Evolutionary conservation across 2,797 vertebrate species (phyloP).

Genomic region (Glyptemys insculpta): DNA sequence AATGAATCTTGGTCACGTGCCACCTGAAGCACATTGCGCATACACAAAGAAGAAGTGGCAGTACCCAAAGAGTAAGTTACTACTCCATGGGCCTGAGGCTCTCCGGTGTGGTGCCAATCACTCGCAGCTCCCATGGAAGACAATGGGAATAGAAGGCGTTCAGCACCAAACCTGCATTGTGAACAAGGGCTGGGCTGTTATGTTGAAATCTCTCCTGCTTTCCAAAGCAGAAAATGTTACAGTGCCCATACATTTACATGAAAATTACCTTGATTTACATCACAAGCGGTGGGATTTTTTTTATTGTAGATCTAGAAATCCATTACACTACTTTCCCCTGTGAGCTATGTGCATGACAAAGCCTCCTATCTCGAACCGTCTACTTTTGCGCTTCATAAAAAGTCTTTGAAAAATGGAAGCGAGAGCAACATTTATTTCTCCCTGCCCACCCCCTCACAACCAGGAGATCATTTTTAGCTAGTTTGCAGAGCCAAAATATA

Average conservation of each 20-base stretch:
- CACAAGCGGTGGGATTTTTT: conserved; percentile 49
- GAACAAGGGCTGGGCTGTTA: background rate
- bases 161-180: background rate
- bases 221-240: background rate
- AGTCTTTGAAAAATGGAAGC: conserved; percentile 29
- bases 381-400: conserved; percentile 48
- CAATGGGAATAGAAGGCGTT: background rate
- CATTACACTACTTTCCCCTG: conserved; percentile 4
- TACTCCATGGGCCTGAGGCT: background rate
- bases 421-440: background rate
- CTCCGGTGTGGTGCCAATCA: background rate
- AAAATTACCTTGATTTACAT: conserved; percentile 69
- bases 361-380: conserved; percentile 25
- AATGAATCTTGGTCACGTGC: no score
- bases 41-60: background rate
- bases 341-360: conserved; percentile 59
- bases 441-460: background rate
- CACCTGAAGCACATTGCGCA: no score
- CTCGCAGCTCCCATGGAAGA: background rate
- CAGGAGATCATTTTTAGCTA: background rate
- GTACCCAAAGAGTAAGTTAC: background rate
- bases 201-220: background rate
- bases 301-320: conserved; percentile 34
- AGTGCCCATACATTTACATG: background rate
- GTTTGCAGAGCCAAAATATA: background rate